These are phyloP conservation scores for Nothobranchius furzeri DNA, from an alignment of 2,113 vertebrate genomes.

Conservation along the genomic window DNA sequence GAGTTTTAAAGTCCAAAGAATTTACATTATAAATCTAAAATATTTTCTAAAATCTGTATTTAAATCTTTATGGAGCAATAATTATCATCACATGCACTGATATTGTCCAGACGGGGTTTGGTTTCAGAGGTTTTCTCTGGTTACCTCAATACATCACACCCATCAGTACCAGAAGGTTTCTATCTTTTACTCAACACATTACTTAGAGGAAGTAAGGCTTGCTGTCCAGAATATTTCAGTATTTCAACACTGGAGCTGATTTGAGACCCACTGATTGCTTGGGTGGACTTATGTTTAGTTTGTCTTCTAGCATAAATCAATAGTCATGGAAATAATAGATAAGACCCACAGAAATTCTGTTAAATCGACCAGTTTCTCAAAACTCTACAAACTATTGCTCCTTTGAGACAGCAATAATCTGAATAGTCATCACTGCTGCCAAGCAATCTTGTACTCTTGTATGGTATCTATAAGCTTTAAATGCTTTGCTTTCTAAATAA, in stretches of 20 bases:
- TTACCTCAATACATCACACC: not conserved
- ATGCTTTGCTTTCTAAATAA: too few species aligned
- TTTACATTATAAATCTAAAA: too few species aligned
- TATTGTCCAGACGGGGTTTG: not conserved
- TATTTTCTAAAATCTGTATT: too few species aligned
- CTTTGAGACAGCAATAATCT: too few species aligned
- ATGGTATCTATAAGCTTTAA: too few species aligned
- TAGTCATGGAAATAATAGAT: not conserved
- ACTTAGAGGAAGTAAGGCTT: not conserved
- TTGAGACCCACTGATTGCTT: not conserved
- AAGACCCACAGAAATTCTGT: too few species aligned
- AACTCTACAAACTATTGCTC: too few species aligned
- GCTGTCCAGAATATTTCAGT: not conserved
- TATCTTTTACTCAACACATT: not conserved
- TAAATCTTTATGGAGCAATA: too few species aligned
- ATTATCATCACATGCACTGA: not conserved
- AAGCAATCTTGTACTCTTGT: too few species aligned
- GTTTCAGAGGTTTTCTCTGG: not conserved
- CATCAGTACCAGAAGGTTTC: not conserved
- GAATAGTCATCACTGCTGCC: too few species aligned
- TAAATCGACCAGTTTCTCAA: too few species aligned
- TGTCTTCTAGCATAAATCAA: not conserved
- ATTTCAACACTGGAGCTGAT: not conserved
- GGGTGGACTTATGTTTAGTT: not conserved
- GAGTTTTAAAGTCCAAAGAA: too few species aligned